Evolutionary conservation across 2,113 vertebrate genomes (phyloP).

Genomic region (Cathartes aura): DNA sequence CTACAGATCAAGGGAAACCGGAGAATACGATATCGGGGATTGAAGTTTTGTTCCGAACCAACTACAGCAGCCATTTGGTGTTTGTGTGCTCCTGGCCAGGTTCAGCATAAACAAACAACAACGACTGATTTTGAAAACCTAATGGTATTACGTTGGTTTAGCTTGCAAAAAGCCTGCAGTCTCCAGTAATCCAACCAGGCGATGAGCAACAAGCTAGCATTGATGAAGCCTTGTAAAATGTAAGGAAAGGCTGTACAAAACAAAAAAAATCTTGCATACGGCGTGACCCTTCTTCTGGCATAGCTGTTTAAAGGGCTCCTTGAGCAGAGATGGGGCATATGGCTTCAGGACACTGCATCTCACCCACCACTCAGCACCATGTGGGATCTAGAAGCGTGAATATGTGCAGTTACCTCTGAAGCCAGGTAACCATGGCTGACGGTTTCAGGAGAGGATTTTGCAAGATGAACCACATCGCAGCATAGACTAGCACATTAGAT

Average conservation of each 20-base stretch:
- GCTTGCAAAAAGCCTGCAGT: background rate
- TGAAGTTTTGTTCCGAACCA: background rate
- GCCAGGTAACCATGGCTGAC: background rate
- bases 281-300: background rate
- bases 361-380: background rate
- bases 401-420: accelerated
- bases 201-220: background rate
- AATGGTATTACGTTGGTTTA: background rate
- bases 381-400: background rate
- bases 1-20: background rate
- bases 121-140: background rate
- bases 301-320: background rate
- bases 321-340: background rate
- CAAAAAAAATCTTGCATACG: accelerated
- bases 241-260: background rate
- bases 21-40: background rate
- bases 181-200: background rate
- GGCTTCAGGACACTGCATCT: background rate
- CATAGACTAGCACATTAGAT: background rate
- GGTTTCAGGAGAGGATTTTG: background rate
- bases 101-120: background rate
- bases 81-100: background rate
- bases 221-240: background rate
- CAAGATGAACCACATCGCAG: background rate
- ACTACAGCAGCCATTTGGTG: background rate